These are phyloP conservation scores for Erebia epiphron DNA, from an alignment of 2,888 invertebrate species.

Conservation along the genomic window DNA sequence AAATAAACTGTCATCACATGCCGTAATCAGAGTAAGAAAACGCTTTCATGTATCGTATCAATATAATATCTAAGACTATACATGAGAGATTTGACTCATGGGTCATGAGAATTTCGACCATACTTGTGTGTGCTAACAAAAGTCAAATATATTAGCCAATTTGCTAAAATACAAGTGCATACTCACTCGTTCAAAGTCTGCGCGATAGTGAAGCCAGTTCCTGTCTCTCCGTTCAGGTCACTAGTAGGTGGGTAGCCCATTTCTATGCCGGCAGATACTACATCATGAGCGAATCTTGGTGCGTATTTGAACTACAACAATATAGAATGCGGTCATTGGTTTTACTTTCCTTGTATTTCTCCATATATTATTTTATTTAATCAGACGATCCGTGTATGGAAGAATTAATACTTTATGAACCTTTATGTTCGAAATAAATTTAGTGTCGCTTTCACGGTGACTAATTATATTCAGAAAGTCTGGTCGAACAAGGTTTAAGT, in stretches of 20 bases:
- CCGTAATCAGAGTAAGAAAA: too few relatives aligned
- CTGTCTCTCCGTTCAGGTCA: constrained; percentile 85
- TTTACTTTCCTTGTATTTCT: neutral
- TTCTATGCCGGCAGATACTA: constrained; percentile 84
- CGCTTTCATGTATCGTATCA: too few relatives aligned
- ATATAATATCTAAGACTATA: too few relatives aligned
- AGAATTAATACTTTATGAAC: neutral
- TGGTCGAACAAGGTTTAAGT: neutral
- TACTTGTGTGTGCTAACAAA: too few relatives aligned
- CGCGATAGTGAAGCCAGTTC: constrained; percentile 85
- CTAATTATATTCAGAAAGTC: constrained; percentile 10
- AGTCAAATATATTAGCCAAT: too few relatives aligned
- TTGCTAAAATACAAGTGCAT: neutral
- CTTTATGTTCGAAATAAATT: neutral
- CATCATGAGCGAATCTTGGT: constrained; percentile 84
- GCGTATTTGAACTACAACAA: constrained; percentile 83
- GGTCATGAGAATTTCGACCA: too few relatives aligned
- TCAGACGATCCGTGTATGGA: too few relatives aligned
- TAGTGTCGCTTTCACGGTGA: neutral
- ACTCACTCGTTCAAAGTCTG: constrained; percentile 84
- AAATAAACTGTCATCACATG: too few relatives aligned
- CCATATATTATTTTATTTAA: neutral
- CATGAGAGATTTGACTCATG: too few relatives aligned
- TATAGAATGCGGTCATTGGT: neutral
- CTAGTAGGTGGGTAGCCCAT: constrained; percentile 84